A percentile compares a stretch with the other conserved stretches of the same genome.
phyloP scores from a whole-genome alignment of 2,888 invertebrate genomes.

The Mimachlamys varia region DNA sequence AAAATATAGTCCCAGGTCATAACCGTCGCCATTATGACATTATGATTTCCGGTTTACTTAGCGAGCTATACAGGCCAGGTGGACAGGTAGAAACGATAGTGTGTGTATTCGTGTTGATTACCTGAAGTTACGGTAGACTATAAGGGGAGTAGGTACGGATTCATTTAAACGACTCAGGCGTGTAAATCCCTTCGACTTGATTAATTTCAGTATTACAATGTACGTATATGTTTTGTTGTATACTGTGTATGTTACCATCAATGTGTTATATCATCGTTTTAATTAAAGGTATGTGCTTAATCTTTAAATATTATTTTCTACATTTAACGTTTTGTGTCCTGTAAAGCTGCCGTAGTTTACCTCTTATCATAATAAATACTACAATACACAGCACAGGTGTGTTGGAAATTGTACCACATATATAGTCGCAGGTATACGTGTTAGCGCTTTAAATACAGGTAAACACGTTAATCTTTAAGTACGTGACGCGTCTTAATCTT shows the following conservation, averaged over 20 bases:
- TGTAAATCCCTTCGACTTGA: no score
- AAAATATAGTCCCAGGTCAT: neutral
- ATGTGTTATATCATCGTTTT: no score
- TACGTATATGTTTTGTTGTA: no score
- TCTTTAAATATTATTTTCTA: neutral
- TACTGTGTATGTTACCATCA: no score
- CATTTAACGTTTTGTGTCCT: neutral
- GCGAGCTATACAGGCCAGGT: neutral
- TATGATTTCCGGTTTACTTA: constrained; percentile 31
- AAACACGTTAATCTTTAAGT: neutral
- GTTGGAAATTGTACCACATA: no score
- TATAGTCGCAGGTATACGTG: neutral
- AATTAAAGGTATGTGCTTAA: no score
- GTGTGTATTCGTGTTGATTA: neutral
- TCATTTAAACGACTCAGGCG: neutral
- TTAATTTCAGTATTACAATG: no score
- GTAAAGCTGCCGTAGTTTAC: neutral
- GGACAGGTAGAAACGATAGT: neutral
- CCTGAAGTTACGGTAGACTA: neutral
- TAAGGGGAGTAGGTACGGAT: neutral
- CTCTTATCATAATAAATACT: no score
- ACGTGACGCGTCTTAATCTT: neutral
- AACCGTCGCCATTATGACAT: neutral
- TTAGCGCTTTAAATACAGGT: neutral
- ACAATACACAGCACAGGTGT: neutral